Conservation (phyloP, 1,140 invertebrate species). For the Condylostylus longicornis region DNA sequence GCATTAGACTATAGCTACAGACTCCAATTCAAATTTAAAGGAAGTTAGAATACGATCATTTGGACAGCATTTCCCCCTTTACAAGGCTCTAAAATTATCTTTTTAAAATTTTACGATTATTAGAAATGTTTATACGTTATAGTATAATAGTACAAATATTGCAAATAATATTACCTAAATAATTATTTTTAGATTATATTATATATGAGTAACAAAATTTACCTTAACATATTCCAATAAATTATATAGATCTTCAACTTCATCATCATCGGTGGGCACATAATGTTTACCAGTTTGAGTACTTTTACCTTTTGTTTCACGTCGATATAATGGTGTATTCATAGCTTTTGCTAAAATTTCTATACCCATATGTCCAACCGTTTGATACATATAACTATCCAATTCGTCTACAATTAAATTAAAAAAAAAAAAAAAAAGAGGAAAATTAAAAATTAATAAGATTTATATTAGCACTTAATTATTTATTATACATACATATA, state of each 20-base stretch:
- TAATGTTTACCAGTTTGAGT: conserved; percentile 69
- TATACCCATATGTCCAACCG: conserved; percentile 90
- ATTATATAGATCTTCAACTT: conserved; percentile 95
- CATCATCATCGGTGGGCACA: conserved; percentile 72
- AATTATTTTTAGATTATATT: too few species aligned
- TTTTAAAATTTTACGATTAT: too few species aligned
- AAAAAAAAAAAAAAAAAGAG: conserved; percentile 2
- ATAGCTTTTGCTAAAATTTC: conserved; percentile 85
- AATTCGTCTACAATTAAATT: conserved; percentile 70
- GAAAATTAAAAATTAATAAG: background rate
- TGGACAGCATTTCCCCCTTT: too few species aligned
- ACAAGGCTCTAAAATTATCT: too few species aligned
- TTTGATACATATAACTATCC: conserved; percentile 99
- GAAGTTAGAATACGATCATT: too few species aligned
- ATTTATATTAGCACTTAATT: background rate
- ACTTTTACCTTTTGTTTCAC: conserved; percentile 68
- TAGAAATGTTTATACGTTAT: too few species aligned
- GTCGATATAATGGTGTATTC: conserved; percentile 78
- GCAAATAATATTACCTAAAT: too few species aligned
- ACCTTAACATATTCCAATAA: conserved; percentile 75
- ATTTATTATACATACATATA: too few species aligned
- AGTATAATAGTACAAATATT: too few species aligned
- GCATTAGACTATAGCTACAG: too few species aligned
- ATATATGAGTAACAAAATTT: too few species aligned
- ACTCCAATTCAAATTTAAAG: too few species aligned